Evolutionary conservation across 2,113 vertebrate genomes (phyloP).

Genomic region (Peromyscus maniculatus): DNA sequence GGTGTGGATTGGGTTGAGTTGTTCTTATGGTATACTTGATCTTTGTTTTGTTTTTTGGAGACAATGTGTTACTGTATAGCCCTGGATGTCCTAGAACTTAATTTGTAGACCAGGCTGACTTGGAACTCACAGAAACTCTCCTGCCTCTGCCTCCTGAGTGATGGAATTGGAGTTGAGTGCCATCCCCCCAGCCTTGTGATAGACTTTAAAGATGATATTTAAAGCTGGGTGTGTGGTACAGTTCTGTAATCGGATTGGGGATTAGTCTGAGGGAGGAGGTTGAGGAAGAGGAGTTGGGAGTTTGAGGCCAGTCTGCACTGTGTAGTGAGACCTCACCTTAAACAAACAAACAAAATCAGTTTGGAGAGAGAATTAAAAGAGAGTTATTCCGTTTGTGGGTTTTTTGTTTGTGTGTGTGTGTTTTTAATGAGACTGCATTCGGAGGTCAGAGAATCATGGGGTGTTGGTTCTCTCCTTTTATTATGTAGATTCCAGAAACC

Average conservation of each 20-base stretch:
- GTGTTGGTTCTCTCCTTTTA: not conserved
- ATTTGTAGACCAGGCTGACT: not conserved
- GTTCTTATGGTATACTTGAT: not conserved
- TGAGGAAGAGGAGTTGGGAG: not conserved
- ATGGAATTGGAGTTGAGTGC: not conserved
- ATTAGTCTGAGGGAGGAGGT: not conserved
- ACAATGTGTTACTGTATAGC: not conserved
- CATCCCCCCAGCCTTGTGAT: not conserved
- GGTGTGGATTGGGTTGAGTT: not conserved
- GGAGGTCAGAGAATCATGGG: not conserved
- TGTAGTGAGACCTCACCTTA: not conserved
- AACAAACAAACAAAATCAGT: not conserved
- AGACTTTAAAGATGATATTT: slow-evolving; percentile 6
- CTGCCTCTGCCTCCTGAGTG: not conserved
- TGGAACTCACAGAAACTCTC: not conserved
- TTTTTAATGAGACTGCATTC: not conserved
- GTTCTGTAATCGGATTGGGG: not conserved
- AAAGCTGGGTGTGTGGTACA: not conserved
- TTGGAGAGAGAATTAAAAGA: not conserved
- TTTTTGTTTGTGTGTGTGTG: not conserved
- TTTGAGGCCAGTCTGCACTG: not conserved
- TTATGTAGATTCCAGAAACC: no score
- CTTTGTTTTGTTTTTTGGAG: not conserved
- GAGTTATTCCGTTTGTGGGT: not conserved
- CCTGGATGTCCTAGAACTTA: not conserved